Conservation (phyloP, 2,888 invertebrate species). For the Mycalesis mineus region DNA sequence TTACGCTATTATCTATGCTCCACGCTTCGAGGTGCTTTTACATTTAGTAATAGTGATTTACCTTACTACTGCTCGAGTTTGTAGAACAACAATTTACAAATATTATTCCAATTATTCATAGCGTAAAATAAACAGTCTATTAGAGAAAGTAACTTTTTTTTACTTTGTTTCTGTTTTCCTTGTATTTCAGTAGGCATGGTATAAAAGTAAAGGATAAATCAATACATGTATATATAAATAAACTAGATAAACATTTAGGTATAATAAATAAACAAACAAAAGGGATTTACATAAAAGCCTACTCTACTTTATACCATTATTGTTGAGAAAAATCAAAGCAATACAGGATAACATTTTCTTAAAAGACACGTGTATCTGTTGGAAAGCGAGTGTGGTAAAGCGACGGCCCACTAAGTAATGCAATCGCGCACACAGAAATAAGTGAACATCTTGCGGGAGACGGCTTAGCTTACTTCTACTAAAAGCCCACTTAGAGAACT, state of each 20-base stretch:
- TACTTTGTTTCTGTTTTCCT: too few species aligned
- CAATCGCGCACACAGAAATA: slow-evolving; percentile 65
- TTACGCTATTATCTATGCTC: slow-evolving; percentile 58
- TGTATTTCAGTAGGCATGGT: too few species aligned
- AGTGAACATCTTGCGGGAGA: slow-evolving; percentile 67
- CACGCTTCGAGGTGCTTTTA: slow-evolving; percentile 46
- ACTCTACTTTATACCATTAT: slow-evolving; percentile 2
- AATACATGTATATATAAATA: too few species aligned
- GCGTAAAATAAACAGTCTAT: too few species aligned
- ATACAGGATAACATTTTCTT: slow-evolving; percentile 11
- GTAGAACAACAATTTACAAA: background rate
- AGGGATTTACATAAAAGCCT: background rate
- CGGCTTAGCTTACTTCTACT: slow-evolving; percentile 73
- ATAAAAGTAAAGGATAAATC: too few species aligned
- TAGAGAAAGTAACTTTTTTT: too few species aligned
- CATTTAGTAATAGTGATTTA: slow-evolving; percentile 11
- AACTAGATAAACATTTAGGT: background rate
- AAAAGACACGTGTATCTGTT: slow-evolving; percentile 21
- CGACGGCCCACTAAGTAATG: slow-evolving; percentile 44
- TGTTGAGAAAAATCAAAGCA: slow-evolving; percentile 9
- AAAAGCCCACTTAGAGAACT: slow-evolving; percentile 77
- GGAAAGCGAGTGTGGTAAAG: slow-evolving; percentile 30
- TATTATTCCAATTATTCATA: background rate
- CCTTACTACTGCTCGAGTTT: background rate
- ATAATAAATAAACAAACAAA: too few species aligned